A percentile compares a stretch with the other conserved stretches of the same genome.
Evolutionary conservation across 2,797 vertebrate genomes (phyloP).

Genomic region (Neopelma chrysocephalum): DNA sequence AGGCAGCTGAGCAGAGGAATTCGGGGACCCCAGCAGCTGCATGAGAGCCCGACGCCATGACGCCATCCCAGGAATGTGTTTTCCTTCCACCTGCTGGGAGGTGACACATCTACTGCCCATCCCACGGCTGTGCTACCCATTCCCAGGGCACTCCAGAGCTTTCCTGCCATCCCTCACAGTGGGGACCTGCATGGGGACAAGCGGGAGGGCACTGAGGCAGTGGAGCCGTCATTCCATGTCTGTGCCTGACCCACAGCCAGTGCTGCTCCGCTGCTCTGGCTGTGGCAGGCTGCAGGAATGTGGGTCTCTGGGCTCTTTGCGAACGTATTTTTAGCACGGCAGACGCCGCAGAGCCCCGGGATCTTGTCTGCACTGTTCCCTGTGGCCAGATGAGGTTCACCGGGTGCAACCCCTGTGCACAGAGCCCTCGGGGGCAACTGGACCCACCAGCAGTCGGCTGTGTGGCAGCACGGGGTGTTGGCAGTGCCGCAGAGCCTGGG

Average conservation of each 20-base stretch:
- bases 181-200: background rate
- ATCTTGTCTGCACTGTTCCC: background rate
- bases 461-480: background rate
- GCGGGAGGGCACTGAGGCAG: background rate
- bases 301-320: background rate
- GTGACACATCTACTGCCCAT: background rate
- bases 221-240: background rate
- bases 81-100: constrained; percentile 13
- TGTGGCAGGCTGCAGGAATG: background rate
- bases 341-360: background rate
- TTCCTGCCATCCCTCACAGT: background rate
- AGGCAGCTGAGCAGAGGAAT: constrained; percentile 51
- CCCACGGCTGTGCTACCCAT: fast-evolving
- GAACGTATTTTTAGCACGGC: background rate
- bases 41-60: background rate
- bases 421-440: fast-evolving
- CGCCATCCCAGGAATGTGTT: constrained; percentile 49
- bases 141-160: background rate
- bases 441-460: fast-evolving
- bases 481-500: background rate
- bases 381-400: background rate
- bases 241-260: background rate
- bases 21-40: constrained; percentile 14
- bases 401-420: fast-evolving
- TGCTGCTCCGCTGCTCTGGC: background rate